Percentiles rank a stretch among this genome's conserved stretches.
Evolutionary conservation across 2,797 vertebrate genomes (phyloP).

Genomic region (Chloroceryle inda): DNA sequence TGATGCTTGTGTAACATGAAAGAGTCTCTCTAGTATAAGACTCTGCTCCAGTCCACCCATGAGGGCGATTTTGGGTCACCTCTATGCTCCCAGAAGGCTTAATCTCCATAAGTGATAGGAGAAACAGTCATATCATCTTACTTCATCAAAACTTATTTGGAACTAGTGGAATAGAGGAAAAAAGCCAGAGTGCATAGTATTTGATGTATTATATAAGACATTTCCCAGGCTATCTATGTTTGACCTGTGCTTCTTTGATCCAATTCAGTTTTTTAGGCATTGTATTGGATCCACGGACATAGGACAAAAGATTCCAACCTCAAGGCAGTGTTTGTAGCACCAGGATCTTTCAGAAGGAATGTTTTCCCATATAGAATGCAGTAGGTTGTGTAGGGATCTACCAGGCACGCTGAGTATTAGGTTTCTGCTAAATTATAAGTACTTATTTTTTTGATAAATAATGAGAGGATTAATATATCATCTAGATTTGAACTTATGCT

Average conservation of each 20-base stretch:
- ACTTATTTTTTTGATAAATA: neutral
- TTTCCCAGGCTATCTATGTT: neutral
- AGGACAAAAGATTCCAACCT: neutral
- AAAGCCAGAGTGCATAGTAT: neutral
- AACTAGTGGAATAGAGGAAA: neutral
- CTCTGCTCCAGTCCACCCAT: neutral
- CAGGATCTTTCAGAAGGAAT: neutral
- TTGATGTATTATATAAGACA: neutral
- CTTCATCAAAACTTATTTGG: neutral
- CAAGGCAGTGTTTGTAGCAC: neutral
- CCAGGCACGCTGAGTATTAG: neutral
- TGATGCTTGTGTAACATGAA: fast-evolving
- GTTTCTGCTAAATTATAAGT: neutral
- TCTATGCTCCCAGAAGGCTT: neutral
- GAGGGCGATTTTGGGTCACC: neutral
- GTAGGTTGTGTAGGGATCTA: neutral
- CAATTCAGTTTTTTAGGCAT: neutral
- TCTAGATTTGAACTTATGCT: neutral
- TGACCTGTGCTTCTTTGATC: neutral
- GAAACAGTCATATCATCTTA: neutral
- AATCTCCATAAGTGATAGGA: neutral
- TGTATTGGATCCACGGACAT: neutral
- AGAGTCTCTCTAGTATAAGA: neutral
- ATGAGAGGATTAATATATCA: neutral
- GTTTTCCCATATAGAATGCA: neutral